phyloP scores from a whole-genome alignment of 2,888 invertebrate genomes.

The Bursaphelenchus okinawaensis region DNA sequence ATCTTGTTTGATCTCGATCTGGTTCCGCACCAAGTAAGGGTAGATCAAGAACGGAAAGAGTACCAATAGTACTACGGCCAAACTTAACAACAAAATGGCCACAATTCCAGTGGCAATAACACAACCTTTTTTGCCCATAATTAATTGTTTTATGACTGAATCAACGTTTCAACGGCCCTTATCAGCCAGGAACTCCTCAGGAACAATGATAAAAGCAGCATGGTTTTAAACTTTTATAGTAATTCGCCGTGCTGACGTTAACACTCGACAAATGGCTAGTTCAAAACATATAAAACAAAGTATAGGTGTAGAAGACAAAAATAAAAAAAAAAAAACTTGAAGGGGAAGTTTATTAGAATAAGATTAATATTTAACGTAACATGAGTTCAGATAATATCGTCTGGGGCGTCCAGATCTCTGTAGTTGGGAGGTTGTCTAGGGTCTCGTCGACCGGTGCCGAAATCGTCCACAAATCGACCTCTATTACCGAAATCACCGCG shows the following conservation, averaged over 20 bases:
- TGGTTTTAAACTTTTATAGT: too few species aligned
- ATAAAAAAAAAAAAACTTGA: neutral
- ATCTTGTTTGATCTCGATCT: conserved; percentile 3
- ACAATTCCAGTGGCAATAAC: neutral
- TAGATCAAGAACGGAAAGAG: conserved; percentile 17
- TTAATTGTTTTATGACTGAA: too few species aligned
- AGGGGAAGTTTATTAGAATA: neutral
- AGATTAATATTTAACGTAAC: neutral
- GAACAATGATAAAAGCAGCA: too few species aligned
- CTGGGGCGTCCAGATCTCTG: conserved; percentile 82
- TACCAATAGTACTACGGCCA: conserved; percentile 16
- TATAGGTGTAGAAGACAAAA: neutral
- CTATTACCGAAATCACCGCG: conserved; percentile 55
- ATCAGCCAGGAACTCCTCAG: neutral
- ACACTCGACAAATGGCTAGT: too few species aligned
- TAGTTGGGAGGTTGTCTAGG: conserved; percentile 76
- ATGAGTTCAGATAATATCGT: conserved; percentile 62
- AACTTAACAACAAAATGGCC: conserved; percentile 27
- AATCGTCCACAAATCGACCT: conserved; percentile 35
- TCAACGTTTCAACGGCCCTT: neutral
- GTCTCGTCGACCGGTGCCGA: conserved; percentile 49
- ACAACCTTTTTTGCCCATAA: conserved; percentile 1
- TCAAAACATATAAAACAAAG: neutral
- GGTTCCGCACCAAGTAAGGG: conserved; percentile 2
- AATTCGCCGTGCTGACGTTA: too few species aligned